Evolutionary conservation across 2,888 invertebrate genomes (phyloP), one percentile per base, ranked within the genome.

Genomic region (Emmelina monodactyla): DNA sequence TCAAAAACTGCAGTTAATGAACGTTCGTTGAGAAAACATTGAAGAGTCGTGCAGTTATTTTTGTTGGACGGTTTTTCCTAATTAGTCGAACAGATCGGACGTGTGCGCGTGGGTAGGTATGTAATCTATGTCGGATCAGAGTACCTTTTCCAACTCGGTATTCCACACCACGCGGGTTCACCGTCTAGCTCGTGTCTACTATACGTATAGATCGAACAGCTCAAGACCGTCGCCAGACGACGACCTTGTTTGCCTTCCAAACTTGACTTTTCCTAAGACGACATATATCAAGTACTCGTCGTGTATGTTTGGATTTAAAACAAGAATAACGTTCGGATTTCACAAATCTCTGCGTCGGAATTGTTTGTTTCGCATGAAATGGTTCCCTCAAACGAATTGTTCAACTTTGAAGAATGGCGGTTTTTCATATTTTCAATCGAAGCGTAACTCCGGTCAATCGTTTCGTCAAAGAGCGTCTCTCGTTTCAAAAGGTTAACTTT

Each of bases 131-230:
- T 29, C 25, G 4, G 25, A 25, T 25, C 25, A n/a, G 25, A 25
- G 11, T 10, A 25, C 6, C 4, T n/a, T n/a, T n/a, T n/a, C n/a
- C n/a, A n/a, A 4, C 3, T 37, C 47, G 37, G 34, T 19, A 9
- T 25, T 10, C 25, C 11, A 7, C 25, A 11, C n/a, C 25, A 10
- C n/a, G n/a, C 3, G 25, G 50, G 51, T 47, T 51, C 50, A 46
- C 52, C 49, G 62, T 66, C 64, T 66, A 57, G 56, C 47, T 53
- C 47, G 47, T 49, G 65, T 66, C 67, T 69, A 57, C 51, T 49
- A 35, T 48, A 49, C 51, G 58, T 52, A 51, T 47, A 56, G 49
- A 50, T 45, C 51, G 46, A 47, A 47, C 43, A 47, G 48, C 53
- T 53, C 43, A 43, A 39, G 37, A 41, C 44, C 34, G 42, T 46